Base-by-base conservation (phyloP, 2,113 vertebrate species). In the Sorex fumeus region DNA sequence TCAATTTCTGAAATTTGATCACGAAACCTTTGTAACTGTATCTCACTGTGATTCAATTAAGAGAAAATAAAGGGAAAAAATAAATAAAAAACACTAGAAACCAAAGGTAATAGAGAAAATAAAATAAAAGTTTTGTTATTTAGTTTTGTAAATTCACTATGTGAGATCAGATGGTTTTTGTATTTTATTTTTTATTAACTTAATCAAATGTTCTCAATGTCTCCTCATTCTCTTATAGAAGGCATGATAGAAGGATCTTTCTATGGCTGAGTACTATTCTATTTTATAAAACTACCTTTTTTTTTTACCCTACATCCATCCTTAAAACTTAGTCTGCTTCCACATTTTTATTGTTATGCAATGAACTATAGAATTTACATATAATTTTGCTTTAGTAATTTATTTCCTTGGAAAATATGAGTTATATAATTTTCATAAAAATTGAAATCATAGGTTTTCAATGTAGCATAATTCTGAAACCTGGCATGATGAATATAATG, bases 401-500 rank as follows among this genome's bases (percentile, higher is more conserved):
- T 72, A 12, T 60, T 81, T 74, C n/a, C 21, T 89, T 71, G 25
- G 40, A 45, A 18, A 71, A 77, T 77, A 91, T 40, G 40, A 47
- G n/a, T 40, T 62, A 28, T 50, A 62, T 45, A 84, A 74, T 50
- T 62, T 74, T 85, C 10, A 67, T 81, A 47, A 2, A n/a, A 32
- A 32, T 80, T 74, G 70, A 88, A 84, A 62, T 40, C 8, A 74
- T 80, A 75, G 25, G 8, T 13, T 89, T 88, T 47, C 57, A 43
- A 28, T 23, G 28, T 34, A 84, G 15, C 16, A 15, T 25, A 34
- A 50, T 62, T 45, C 34, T 69, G 34, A 74, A 79, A 67, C 15
- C 23, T 66, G 23, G 18, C 27, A 43, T 64, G 11, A 84, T 43
- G 18, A 10, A 53, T 43, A 28, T 45, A 78, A 71, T 43, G 4